Evolutionary conservation across 2,113 vertebrate genomes (phyloP).

Genomic region (Chionomys nivalis): DNA sequence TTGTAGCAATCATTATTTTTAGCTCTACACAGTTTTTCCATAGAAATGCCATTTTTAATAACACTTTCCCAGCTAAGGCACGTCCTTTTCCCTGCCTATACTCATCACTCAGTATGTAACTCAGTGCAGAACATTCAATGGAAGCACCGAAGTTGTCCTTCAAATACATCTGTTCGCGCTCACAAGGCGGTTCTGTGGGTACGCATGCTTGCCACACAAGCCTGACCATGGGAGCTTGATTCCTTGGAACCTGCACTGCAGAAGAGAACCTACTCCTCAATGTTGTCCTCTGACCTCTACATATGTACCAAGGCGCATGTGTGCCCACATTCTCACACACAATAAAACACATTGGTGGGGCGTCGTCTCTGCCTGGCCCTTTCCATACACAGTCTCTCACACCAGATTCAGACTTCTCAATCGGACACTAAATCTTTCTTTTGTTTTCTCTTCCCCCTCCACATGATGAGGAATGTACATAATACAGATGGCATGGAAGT

Average conservation of each 20-base stretch:
- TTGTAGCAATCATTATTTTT: background rate
- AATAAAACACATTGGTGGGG: too few relatives aligned
- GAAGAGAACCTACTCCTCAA: background rate
- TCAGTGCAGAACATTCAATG: background rate
- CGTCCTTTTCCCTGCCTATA: background rate
- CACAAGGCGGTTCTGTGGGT: too few relatives aligned
- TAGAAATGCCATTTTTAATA: background rate
- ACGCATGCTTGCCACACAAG: background rate
- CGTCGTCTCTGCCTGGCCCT: background rate
- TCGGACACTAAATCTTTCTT: background rate
- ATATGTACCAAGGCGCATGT: fast-evolving
- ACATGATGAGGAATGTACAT: background rate
- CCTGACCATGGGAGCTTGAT: background rate
- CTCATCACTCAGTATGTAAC: background rate
- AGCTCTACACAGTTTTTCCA: background rate
- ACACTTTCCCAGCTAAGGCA: background rate
- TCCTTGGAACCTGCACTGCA: background rate
- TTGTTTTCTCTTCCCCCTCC: background rate
- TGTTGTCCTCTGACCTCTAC: background rate
- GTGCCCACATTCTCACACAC: background rate
- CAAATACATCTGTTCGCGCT: background rate
- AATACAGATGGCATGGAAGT: background rate
- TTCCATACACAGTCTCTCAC: background rate
- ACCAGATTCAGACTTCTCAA: background rate
- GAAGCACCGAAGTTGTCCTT: background rate